Base-by-base conservation (phyloP, 2,797 vertebrate genomes). In the Numenius phaeopus region DNA sequence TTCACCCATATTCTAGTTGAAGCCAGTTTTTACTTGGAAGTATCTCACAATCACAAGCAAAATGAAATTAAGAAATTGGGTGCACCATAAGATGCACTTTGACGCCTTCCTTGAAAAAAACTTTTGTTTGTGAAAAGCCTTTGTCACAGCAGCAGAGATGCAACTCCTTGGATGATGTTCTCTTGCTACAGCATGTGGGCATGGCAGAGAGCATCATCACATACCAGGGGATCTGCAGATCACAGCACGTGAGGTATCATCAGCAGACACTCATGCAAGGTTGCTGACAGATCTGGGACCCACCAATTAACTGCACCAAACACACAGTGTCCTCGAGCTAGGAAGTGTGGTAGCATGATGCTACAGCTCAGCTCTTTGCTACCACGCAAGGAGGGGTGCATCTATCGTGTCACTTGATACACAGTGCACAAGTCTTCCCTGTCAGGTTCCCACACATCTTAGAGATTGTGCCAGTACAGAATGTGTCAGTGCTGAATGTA, bases 141-240 rank as follows among this genome's bases (percentile, higher is more conserved):
- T 49, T 32, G 32, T 55, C 1, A 1, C 27, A 87, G 86, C 54
- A 55, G 42, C 27, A 59, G 47, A 50, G 34, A 8, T 37, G n/a
- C 22, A 21, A 11, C 7, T 58, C 13, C 23, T 39, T 58, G 62
- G 58, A 40, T 34, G 19, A 30, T 20, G 26, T 6, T 70, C 14
- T 69, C 27, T 57, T 76, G 40, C 50, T 64, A 26, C 72, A 77
- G 46, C 0, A 0, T 39, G 30, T 19, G 66, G 39, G 9, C 30
- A 5, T 0, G 19, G 29, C 62, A 66, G 55, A 44, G 65, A 70
- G 34, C 23, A 27, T 11, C 0, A 0, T 2, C 8, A 2, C 44
- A 11, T 10, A 29, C 7, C 30, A 71, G 39, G 16, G 30, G 32
- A 67, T 18, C 72, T 69, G 49, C 39, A 93, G 59, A 39, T 64